A percentile compares a stretch with the other conserved stretches of the same genome.
phyloP scores from a whole-genome alignment of 2,888 invertebrate genomes.

The Harpalus rubripes region DNA sequence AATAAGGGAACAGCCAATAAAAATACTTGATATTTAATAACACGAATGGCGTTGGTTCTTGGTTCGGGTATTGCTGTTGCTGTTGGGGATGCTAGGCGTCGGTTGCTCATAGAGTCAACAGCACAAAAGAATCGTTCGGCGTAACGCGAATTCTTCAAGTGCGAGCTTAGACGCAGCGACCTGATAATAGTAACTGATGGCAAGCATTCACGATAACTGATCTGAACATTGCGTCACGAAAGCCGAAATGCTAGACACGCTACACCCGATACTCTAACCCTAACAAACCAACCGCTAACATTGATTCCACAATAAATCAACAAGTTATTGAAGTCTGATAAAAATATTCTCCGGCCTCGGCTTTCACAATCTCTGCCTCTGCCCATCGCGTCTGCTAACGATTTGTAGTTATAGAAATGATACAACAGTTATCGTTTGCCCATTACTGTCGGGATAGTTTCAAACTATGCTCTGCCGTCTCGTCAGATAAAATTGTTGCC shows the following conservation, averaged over 20 bases:
- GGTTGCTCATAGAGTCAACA: background rate
- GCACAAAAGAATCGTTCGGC: constrained; percentile 32
- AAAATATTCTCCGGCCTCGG: constrained; percentile 57
- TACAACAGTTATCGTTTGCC: constrained; percentile 13
- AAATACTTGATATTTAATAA: constrained; percentile 43
- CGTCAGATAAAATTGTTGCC: constrained; percentile 5
- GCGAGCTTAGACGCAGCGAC: constrained; percentile 45
- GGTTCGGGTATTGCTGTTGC: no score
- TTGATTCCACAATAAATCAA: constrained; percentile 58
- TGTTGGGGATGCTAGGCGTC: background rate
- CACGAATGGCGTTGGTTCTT: constrained; percentile 15
- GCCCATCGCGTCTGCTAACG: constrained; percentile 16
- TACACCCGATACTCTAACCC: background rate
- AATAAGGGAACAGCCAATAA: constrained; percentile 39
- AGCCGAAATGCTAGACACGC: constrained; percentile 45
- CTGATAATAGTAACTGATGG: constrained; percentile 59
- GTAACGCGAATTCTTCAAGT: constrained; percentile 43
- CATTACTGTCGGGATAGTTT: background rate
- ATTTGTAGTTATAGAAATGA: constrained; percentile 33
- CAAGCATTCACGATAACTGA: constrained; percentile 56
- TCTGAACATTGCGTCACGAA: constrained; percentile 52
- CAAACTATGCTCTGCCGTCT: background rate
- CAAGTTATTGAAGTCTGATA: constrained; percentile 64
- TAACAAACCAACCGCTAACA: background rate
- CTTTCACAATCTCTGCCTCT: constrained; percentile 46